A percentile compares a stretch with the other conserved stretches of the same genome.
phyloP scores from a whole-genome alignment of 2,113 vertebrate species.

The Sturnus vulgaris region DNA sequence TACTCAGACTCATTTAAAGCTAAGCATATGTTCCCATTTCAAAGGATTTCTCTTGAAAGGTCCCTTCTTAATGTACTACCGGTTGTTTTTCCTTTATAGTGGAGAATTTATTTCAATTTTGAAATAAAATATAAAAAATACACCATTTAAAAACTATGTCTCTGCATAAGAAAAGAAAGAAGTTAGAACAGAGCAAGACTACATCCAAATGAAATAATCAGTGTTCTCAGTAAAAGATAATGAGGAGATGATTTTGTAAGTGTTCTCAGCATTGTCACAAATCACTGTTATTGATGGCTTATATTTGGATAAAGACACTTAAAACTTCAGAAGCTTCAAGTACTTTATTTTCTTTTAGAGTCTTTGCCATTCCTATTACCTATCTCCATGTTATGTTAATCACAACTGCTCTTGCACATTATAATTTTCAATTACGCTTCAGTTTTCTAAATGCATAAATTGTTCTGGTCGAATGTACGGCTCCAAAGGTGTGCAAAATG shows the following conservation, averaged over 20 bases:
- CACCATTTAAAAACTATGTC: not conserved
- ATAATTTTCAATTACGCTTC: conserved; percentile 64
- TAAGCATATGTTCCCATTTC: not conserved
- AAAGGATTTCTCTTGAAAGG: not conserved
- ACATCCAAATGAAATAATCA: not conserved
- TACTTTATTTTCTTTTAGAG: conserved; percentile 3
- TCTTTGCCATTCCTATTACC: not conserved
- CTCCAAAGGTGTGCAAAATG: conserved; percentile 55
- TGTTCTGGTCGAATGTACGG: conserved; percentile 29
- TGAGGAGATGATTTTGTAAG: not conserved
- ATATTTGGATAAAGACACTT: not conserved
- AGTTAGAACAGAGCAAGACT: not conserved
- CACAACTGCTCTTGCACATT: conserved; percentile 58
- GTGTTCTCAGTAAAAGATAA: not conserved
- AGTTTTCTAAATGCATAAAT: conserved; percentile 57
- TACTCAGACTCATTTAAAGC: not conserved
- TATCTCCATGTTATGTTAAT: conserved; percentile 13
- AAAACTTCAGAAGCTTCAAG: not conserved
- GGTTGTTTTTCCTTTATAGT: not conserved
- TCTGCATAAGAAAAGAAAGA: not conserved
- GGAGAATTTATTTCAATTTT: not conserved
- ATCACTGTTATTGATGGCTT: not conserved
- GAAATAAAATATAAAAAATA: conserved; percentile 26
- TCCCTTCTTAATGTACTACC: not conserved
- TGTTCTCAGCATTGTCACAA: not conserved